Percentiles rank a stretch among this genome's conserved stretches.
These are phyloP conservation scores for Sinocyclocheilus maitianheensis DNA, from an alignment of 2,113 vertebrate genomes.

Conservation along the genomic window DNA sequence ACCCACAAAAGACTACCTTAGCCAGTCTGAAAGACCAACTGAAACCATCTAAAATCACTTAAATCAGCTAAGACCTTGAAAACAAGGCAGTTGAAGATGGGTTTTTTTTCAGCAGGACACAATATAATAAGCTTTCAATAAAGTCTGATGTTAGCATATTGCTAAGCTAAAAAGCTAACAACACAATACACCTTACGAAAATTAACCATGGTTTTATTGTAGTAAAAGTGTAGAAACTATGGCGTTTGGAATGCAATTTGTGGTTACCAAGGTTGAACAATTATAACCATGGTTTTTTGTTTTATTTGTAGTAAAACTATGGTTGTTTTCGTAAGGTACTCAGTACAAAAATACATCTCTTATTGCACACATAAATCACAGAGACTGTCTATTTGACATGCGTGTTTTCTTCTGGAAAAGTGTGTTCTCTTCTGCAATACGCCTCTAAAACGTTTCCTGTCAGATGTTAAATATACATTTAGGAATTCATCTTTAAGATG, in stretches of 20 bases:
- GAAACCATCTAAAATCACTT: neutral
- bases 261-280: too few species aligned
- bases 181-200: neutral
- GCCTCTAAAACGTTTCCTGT: neutral
- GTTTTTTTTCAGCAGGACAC: neutral
- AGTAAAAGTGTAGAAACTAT: too few species aligned
- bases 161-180: neutral
- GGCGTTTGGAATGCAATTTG: too few species aligned
- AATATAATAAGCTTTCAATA: neutral
- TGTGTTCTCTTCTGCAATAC: neutral
- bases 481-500: neutral
- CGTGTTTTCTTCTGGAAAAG: neutral
- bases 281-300: too few species aligned
- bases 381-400: neutral
- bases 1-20: neutral
- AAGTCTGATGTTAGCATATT: neutral
- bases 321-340: neutral
- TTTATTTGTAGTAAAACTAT: too few species aligned
- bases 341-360: neutral
- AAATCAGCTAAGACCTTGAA: neutral
- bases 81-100: neutral
- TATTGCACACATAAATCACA: neutral
- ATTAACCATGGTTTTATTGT: too few species aligned
- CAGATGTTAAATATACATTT: neutral
- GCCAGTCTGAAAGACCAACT: neutral